phyloP scores from a whole-genome alignment of 2,113 vertebrate species.

The Paradisaea rubra region DNA sequence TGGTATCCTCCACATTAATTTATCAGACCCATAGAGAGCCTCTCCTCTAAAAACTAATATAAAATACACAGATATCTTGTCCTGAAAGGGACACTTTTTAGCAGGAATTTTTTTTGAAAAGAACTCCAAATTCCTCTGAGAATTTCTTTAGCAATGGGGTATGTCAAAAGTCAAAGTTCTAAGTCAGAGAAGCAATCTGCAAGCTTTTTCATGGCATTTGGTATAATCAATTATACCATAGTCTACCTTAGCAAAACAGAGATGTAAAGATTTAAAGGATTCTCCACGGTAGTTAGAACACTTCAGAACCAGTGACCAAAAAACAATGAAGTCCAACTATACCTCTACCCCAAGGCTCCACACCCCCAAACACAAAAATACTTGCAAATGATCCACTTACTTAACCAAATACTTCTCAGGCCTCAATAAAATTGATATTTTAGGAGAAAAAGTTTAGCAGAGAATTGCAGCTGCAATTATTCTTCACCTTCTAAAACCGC shows the following conservation, averaged over 20 bases:
- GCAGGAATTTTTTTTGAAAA: background rate
- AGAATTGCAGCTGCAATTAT: background rate
- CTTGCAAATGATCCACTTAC: background rate
- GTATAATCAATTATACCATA: fast-evolving
- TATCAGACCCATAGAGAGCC: background rate
- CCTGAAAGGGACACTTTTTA: background rate
- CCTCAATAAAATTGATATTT: background rate
- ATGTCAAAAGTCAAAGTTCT: background rate
- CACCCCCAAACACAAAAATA: background rate
- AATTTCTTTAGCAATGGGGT: background rate
- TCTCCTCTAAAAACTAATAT: background rate
- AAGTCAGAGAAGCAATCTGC: background rate
- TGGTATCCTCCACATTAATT: background rate
- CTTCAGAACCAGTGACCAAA: background rate
- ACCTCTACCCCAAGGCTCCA: background rate
- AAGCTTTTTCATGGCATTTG: background rate
- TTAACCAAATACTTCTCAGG: background rate
- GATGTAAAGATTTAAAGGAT: background rate
- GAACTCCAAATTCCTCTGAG: background rate
- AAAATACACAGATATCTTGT: background rate
- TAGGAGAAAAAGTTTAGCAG: background rate
- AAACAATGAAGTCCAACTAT: background rate
- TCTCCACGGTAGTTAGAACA: background rate
- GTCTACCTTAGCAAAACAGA: background rate
- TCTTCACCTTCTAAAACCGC: background rate